Base-by-base conservation (phyloP, 2,797 vertebrate species). In the Paedocypris micromegethes region DNA sequence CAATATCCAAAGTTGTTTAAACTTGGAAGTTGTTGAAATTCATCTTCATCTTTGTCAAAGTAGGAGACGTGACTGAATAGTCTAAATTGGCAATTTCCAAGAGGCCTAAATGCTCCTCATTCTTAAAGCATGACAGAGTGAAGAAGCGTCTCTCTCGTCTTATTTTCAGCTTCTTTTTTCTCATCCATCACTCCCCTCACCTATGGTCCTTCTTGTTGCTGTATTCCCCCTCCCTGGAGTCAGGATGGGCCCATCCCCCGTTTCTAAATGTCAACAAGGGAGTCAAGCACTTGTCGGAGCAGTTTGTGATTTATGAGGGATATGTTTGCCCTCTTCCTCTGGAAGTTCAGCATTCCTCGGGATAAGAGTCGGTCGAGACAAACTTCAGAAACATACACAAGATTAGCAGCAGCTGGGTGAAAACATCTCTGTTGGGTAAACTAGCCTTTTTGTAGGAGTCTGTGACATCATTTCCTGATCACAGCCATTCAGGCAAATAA, bases 301-400 rank as follows among this genome's bases (percentile, higher is more conserved):
- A 64, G 42, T 56, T 66, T 46, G 50, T 78, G 76, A 79, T 79
- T 73, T 76, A 79, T 77, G 70, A 70, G 58, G 9, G 66, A 70
- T 65, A 63, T 72, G 72, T 65, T 55, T 67, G 58, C 56, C 66
- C 72, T 73, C 58, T 68, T 66, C 71, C 55, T 48, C 52, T 67
- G 47, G 62, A 73, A 72, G 67, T 73, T 75, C 58, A 75, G 69
- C 47, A 45, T 52, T 72, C 66, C 64, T 66, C 37, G 60, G 64
- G 70, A 60, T 72, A 66, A 68, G 51, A 49, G 47, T 49, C 50
- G 72, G 56, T 43, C 52, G 72, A 74, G 57, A 62, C 46, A 9
- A 66, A n/a, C 42, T 59, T 74, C 42, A 64, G 37, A 72, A 66
- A 43, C 37, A n/a, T 59, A 61, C 59, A 71, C 55, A 71, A 58